phyloP scores from a whole-genome alignment of 1,140 invertebrate species.

The Drosophila quadrilineata region DNA sequence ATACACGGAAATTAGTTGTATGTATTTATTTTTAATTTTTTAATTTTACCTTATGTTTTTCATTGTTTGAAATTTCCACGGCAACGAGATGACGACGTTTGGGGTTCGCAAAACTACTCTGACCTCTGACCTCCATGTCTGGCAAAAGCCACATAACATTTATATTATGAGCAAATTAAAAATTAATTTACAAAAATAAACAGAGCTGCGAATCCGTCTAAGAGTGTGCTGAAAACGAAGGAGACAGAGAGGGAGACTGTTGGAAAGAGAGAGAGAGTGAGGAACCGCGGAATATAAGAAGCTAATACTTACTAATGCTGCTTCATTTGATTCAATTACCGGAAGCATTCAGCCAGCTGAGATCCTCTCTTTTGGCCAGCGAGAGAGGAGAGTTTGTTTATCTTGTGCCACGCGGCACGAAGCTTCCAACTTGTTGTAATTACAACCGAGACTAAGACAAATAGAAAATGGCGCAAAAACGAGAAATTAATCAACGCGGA shows the following conservation, averaged over 20 bases:
- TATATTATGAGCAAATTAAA: constrained; percentile 79
- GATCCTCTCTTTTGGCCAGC: constrained; percentile 27
- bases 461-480: constrained; percentile 77
- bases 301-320: constrained; percentile 79
- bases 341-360: constrained; percentile 58
- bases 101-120: constrained; percentile 65
- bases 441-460: constrained; percentile 75
- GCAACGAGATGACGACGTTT: constrained; percentile 13
- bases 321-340: constrained; percentile 79
- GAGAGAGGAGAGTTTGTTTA: constrained; percentile 46
- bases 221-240: no score
- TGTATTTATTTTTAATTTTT: constrained; percentile 1
- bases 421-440: constrained; percentile 68
- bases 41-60: constrained; percentile 7
- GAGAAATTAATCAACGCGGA: constrained; percentile 72
- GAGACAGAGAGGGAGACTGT: no score
- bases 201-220: no score
- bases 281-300: constrained; percentile 57
- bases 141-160: constrained; percentile 42
- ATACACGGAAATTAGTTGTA: not conserved
- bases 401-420: constrained; percentile 60
- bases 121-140: not conserved
- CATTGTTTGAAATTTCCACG: constrained; percentile 16
- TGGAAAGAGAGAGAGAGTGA: not conserved
- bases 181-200: constrained; percentile 79